Evolutionary conservation across 2,888 invertebrate species (phyloP).

Genomic region (Geotrupes spiniger): DNA sequence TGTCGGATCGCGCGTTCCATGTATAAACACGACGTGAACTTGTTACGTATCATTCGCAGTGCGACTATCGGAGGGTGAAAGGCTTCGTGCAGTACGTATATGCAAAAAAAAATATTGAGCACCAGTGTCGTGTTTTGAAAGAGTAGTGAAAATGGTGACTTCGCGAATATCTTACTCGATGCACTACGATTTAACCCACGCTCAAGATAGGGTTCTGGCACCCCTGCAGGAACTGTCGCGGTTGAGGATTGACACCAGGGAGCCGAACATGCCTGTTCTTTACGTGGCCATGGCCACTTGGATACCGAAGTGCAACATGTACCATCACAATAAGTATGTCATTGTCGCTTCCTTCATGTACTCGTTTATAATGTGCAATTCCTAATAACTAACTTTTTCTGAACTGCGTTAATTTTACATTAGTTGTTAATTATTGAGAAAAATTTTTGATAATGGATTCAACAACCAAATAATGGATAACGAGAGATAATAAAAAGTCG

Average conservation of each 20-base stretch:
- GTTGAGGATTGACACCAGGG: conserved; percentile 52
- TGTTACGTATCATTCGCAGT: not conserved
- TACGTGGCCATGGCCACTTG: conserved; percentile 71
- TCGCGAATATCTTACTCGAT: conserved; percentile 63
- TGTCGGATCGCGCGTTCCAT: not conserved
- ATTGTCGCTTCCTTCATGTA: conserved; percentile 7
- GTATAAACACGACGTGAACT: not conserved
- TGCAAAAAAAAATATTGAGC: not conserved
- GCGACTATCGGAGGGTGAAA: not conserved
- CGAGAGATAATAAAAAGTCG: too few relatives aligned
- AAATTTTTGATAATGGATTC: too few relatives aligned
- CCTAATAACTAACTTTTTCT: not conserved
- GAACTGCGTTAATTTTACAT: not conserved
- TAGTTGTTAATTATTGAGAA: too few relatives aligned
- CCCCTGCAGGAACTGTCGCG: conserved; percentile 62
- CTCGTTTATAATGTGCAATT: not conserved
- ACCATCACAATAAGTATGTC: conserved; percentile 30
- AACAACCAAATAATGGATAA: too few relatives aligned
- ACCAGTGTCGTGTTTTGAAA: not conserved
- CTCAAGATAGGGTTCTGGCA: conserved; percentile 46
- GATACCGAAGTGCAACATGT: conserved; percentile 67
- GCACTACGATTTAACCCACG: conserved; percentile 60
- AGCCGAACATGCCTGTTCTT: conserved; percentile 61
- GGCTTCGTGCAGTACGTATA: not conserved
- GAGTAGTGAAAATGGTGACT: conserved; percentile 53